These are phyloP conservation scores for Halocynthia roretzi DNA, from an alignment of 23 tunicate genomes.

Conservation along the genomic window DNA sequence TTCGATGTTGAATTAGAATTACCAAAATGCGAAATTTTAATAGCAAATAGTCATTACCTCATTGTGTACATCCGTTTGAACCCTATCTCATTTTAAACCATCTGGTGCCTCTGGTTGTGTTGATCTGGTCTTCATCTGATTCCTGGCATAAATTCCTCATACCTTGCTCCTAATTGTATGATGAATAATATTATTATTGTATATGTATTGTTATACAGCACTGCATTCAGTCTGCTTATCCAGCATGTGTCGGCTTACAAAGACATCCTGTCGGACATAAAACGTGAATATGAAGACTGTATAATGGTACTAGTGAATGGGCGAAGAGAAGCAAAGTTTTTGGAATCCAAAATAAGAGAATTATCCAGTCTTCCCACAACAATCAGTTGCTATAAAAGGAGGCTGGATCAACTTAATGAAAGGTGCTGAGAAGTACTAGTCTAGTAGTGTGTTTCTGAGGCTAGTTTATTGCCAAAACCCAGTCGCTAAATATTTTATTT, in stretches of 20 bases:
- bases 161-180: too few species aligned
- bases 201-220: conserved; percentile 44
- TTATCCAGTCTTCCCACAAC: conserved; percentile 52
- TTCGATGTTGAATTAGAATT: too few species aligned
- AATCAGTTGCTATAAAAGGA: conserved; percentile 52
- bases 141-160: too few species aligned
- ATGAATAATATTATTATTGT: too few species aligned
- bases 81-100: too few species aligned
- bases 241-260: conserved; percentile 64
- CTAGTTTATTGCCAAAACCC: neutral
- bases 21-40: too few species aligned
- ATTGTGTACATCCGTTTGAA: too few species aligned
- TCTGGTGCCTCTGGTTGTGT: too few species aligned
- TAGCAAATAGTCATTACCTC: too few species aligned
- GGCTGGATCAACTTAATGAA: conserved; percentile 67
- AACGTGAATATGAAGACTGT: conserved; percentile 85
- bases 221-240: conserved; percentile 57
- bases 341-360: conserved; percentile 53
- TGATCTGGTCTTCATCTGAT: too few species aligned
- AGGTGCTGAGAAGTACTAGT: conserved; percentile 30
- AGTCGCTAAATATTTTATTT: neutral
- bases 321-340: conserved; percentile 48
- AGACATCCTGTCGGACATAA: conserved; percentile 73
- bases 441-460: neutral
- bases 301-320: conserved; percentile 47